phyloP scores from a whole-genome alignment of 2,113 vertebrate genomes.

The Gopherus flavomarginatus region DNA sequence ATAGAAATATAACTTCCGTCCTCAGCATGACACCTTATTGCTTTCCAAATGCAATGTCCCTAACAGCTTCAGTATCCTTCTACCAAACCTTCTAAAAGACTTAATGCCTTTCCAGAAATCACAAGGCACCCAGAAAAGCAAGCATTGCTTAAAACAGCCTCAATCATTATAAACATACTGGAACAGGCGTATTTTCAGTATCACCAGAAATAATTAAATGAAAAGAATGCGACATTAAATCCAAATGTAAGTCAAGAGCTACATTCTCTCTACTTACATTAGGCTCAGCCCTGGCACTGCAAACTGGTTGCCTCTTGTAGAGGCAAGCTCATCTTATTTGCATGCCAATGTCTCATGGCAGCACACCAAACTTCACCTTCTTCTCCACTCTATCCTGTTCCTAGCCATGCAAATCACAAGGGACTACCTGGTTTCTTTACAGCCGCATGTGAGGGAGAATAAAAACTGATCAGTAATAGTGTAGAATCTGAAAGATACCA shows the following conservation, averaged over 20 bases:
- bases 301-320: not conserved
- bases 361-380: not conserved
- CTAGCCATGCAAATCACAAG: not conserved
- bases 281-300: not conserved
- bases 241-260: not conserved
- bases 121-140: not conserved
- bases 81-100: not conserved
- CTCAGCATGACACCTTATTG: not conserved
- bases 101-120: not conserved
- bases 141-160: not conserved
- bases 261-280: not conserved
- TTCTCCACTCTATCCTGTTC: not conserved
- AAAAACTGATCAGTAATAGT: not conserved
- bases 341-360: not conserved
- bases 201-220: not conserved
- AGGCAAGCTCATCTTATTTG: not conserved
- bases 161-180: not conserved
- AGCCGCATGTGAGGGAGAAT: not conserved
- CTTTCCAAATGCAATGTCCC: not conserved
- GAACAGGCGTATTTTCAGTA: not conserved
- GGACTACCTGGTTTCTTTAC: not conserved
- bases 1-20: not conserved
- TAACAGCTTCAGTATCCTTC: not conserved
- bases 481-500: fast-evolving
- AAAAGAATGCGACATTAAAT: not conserved